Percentiles rank a stretch among this genome's conserved stretches.
Evolutionary conservation across 2,888 invertebrate species (phyloP).

Genomic region (Urechis unicinctus): DNA sequence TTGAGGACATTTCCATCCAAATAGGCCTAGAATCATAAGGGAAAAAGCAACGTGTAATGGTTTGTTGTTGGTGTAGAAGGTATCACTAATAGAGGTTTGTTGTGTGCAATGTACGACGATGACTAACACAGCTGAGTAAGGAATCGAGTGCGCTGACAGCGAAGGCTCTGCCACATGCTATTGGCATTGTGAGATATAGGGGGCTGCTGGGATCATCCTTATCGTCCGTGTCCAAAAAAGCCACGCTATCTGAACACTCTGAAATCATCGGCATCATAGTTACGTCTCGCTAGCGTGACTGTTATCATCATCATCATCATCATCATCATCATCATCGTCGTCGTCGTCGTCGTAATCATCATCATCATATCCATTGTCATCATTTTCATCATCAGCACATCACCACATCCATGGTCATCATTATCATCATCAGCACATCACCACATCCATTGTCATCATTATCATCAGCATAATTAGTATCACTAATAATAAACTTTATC

Average conservation of each 20-base stretch:
- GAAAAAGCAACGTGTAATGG: neutral
- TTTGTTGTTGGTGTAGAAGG: neutral
- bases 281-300: no score
- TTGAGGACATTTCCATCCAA: slow-evolving; percentile 12
- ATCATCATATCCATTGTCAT: slow-evolving; percentile 4
- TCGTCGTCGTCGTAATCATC: slow-evolving; percentile 14
- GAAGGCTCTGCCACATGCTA: slow-evolving; percentile 97
- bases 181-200: slow-evolving; percentile 95
- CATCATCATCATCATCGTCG: slow-evolving; percentile 23
- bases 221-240: neutral
- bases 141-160: slow-evolving; percentile 97
- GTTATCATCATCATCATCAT: no score
- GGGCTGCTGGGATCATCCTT: slow-evolving; percentile 98
- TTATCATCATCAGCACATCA: no score
- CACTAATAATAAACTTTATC: no score
- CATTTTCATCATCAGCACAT: no score
- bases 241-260: neutral
- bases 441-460: no score
- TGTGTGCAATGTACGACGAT: neutral
- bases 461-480: no score
- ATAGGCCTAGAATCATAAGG: slow-evolving; percentile 10
- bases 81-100: neutral
- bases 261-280: neutral
- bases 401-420: no score
- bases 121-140: slow-evolving; percentile 90